Conservation (phyloP, 2,888 invertebrate species). For the Aleiodes alternator region DNA sequence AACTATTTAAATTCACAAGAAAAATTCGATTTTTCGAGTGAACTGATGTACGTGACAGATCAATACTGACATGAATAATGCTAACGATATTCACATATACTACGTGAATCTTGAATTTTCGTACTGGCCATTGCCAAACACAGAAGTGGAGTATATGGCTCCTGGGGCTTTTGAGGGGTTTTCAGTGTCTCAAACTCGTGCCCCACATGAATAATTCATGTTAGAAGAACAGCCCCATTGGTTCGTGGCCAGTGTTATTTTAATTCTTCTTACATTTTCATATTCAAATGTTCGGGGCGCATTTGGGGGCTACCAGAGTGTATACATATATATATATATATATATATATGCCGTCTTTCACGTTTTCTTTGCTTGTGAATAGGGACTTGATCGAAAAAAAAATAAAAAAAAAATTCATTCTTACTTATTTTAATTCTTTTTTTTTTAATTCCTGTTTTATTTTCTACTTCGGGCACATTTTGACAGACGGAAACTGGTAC, state of each 20-base stretch:
- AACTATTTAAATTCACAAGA: conserved; percentile 1
- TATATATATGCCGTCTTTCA: conserved; percentile 22
- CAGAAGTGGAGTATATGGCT: conserved; percentile 36
- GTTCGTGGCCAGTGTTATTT: conserved; percentile 68
- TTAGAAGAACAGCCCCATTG: conserved; percentile 53
- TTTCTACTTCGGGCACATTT: conserved; percentile 1
- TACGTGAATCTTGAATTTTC: conserved; percentile 27
- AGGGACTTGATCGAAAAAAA: conserved; percentile 43
- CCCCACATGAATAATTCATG: conserved; percentile 70
- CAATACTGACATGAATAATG: conserved; percentile 14
- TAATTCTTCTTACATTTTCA: conserved; percentile 70
- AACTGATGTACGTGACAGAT: conserved; percentile 20
- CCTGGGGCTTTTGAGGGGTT: conserved; percentile 45
- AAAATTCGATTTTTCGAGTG: neutral
- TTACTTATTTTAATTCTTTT: neutral
- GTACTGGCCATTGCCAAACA: neutral
- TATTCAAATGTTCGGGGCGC: conserved; percentile 65
- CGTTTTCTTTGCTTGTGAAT: conserved; percentile 61
- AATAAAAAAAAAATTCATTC: conserved; percentile 25
- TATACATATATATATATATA: too few relatives aligned
- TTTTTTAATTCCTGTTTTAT: neutral
- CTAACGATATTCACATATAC: conserved; percentile 16
- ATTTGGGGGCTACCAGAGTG: neutral
- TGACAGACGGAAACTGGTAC: conserved; percentile 46
- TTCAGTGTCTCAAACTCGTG: conserved; percentile 11